A percentile compares a stretch with the other conserved stretches of the same genome.
Evolutionary conservation across 2,888 invertebrate genomes (phyloP).

Genomic region (Megamerina dolium): DNA sequence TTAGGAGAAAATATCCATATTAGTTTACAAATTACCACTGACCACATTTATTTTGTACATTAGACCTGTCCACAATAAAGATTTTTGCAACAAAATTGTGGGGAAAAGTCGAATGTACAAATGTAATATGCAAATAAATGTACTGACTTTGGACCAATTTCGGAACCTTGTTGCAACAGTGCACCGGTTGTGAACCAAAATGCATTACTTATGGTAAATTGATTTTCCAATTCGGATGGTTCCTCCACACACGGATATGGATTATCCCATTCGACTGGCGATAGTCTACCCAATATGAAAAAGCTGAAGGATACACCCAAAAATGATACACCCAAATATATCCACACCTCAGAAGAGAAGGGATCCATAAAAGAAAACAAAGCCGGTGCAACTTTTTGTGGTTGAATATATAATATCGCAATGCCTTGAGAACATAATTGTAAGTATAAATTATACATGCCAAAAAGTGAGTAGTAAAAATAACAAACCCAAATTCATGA

Average conservation of each 20-base stretch:
- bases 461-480: not conserved
- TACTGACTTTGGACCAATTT: constrained; percentile 77
- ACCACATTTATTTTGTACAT: too few species aligned
- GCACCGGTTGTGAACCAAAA: constrained; percentile 88
- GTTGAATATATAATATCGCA: constrained; percentile 81
- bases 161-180: constrained; percentile 80
- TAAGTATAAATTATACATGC: too few species aligned
- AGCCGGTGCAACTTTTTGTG: constrained; percentile 74
- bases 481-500: constrained; percentile 74
- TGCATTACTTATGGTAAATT: constrained; percentile 73
- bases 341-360: constrained; percentile 78
- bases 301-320: constrained; percentile 71
- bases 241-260: constrained; percentile 80
- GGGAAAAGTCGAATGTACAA: not conserved
- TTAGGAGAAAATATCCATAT: not conserved
- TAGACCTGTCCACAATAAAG: not conserved
- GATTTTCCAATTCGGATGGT: constrained; percentile 76
- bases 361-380: constrained; percentile 90
- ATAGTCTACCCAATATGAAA: constrained; percentile 72
- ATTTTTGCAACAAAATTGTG: constrained; percentile 12
- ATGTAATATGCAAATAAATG: constrained; percentile 2
- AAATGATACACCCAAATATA: constrained; percentile 74
- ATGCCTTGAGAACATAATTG: constrained; percentile 58
- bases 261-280: constrained; percentile 84
- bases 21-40: too few species aligned